Evolutionary conservation across 2,113 vertebrate species (phyloP).

Genomic region (Osmerus mordax): DNA sequence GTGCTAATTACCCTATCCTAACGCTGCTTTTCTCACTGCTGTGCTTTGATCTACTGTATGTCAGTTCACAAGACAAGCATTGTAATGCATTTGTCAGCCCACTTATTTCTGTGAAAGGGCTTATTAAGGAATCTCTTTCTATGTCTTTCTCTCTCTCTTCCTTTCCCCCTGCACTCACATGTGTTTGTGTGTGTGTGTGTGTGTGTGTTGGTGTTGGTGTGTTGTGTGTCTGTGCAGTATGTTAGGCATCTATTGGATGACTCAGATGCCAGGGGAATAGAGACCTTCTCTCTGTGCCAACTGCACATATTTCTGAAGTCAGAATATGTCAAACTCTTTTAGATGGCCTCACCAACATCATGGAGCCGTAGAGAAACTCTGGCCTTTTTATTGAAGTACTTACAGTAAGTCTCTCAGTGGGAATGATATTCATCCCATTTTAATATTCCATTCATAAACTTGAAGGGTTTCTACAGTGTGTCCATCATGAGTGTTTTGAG

Average conservation of each 20-base stretch:
- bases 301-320: conserved; percentile 75
- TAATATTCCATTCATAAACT: no score
- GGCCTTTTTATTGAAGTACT: no score
- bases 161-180: conserved; percentile 6
- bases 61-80: conserved; percentile 34
- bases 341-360: conserved; percentile 58
- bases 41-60: conserved; percentile 44
- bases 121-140: conserved; percentile 21
- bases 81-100: conserved; percentile 44
- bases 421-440: no score
- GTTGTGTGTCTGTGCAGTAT: conserved; percentile 18
- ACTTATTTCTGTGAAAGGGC: conserved; percentile 24
- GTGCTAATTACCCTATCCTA: conserved; percentile 59
- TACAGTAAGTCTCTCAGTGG: no score
- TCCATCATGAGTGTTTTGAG: no score
- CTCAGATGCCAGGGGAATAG: conserved; percentile 66
- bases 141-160: conserved; percentile 10
- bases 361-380: no score
- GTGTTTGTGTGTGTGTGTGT: conserved; percentile 24
- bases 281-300: conserved; percentile 68
- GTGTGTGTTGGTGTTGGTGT: no score
- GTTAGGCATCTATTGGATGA: conserved; percentile 54
- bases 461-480: no score
- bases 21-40: conserved; percentile 35
- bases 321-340: conserved; percentile 73